phyloP scores from a whole-genome alignment of 2,113 vertebrate species.

The Passer domesticus region DNA sequence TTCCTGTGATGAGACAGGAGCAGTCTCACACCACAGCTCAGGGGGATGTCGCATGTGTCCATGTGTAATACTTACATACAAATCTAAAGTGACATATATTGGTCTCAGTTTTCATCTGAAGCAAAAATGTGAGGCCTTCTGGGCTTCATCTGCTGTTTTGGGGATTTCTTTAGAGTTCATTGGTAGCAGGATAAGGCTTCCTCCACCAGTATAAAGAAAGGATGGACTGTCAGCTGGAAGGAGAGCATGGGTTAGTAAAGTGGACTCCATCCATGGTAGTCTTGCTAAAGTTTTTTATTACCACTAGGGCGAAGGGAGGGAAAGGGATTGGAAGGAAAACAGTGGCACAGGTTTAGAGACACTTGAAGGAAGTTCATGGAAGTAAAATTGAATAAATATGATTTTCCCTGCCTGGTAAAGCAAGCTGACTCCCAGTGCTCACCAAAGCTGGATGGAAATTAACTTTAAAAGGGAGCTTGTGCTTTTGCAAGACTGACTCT shows the following conservation, averaged over 20 bases:
- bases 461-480: background rate
- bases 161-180: background rate
- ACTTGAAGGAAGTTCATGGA: background rate
- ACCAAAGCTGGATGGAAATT: background rate
- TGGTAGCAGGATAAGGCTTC: background rate
- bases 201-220: background rate
- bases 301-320: background rate
- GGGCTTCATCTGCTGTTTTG: background rate
- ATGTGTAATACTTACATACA: background rate
- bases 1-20: background rate
- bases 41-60: fast-evolving
- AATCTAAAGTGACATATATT: background rate
- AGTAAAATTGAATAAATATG: background rate
- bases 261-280: background rate
- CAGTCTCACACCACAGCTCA: fast-evolving
- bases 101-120: background rate
- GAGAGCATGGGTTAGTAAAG: background rate
- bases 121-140: background rate
- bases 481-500: background rate
- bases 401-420: background rate
- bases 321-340: background rate
- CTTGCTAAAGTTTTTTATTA: background rate
- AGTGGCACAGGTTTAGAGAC: background rate
- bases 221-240: background rate
- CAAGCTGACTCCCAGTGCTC: background rate